These are phyloP conservation scores for Chloromyia formosa DNA, from an alignment of 2,888 invertebrate species.

Conservation along the genomic window DNA sequence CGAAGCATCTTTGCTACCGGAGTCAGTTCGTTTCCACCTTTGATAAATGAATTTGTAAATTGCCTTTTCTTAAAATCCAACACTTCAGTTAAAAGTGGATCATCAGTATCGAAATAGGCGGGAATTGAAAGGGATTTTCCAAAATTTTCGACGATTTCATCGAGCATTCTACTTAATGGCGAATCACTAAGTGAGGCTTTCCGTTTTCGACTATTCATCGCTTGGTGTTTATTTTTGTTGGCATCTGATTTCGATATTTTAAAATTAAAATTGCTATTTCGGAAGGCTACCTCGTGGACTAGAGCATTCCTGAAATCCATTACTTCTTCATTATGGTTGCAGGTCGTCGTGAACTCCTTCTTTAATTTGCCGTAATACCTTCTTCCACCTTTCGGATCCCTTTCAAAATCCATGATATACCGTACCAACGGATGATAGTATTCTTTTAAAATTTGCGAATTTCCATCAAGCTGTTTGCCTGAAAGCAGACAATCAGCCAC, in stretches of 20 bases:
- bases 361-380: not conserved
- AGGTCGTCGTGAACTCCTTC: not conserved
- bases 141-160: not conserved
- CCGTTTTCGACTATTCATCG: not conserved
- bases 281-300: not conserved
- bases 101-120: not conserved
- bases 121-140: not conserved
- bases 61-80: not conserved
- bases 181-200: not conserved
- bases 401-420: not conserved
- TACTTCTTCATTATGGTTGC: not conserved
- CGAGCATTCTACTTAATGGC: not conserved
- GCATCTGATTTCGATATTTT: not conserved
- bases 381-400: not conserved
- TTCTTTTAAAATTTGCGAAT: not conserved
- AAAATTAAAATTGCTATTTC: not conserved
- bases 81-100: not conserved
- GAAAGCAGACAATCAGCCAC: not conserved
- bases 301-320: not conserved
- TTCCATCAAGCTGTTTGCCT: not conserved
- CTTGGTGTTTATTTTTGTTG: not conserved
- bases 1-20: not conserved
- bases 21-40: not conserved
- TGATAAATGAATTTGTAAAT: not conserved
- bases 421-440: not conserved